Evolutionary conservation across 2,888 invertebrate species (phyloP).

Genomic region (Eupithecia abbreviata): DNA sequence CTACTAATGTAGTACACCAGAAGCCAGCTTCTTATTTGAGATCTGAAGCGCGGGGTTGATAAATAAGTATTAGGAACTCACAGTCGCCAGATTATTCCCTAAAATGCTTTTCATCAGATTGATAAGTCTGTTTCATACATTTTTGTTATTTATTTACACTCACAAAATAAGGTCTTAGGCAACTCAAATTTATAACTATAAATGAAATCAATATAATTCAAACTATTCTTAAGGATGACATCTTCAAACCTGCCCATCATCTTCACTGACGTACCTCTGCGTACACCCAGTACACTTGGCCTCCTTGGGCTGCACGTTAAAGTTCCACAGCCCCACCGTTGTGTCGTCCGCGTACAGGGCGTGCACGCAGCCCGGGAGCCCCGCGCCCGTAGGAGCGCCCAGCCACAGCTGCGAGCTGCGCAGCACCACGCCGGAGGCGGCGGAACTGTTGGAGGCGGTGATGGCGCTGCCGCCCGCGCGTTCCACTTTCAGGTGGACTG

Average conservation of each 20-base stretch:
- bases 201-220: not conserved
- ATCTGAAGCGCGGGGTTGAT: not conserved
- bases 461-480: slow-evolving; percentile 59
- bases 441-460: slow-evolving; percentile 60
- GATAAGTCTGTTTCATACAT: too few species aligned
- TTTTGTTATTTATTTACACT: too few species aligned
- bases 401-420: slow-evolving; percentile 66
- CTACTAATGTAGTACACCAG: not conserved
- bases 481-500: slow-evolving; percentile 87
- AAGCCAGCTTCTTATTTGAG: not conserved
- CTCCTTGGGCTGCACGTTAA: slow-evolving; percentile 85
- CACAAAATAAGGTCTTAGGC: too few species aligned
- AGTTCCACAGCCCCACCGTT: slow-evolving; percentile 95
- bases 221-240: not conserved
- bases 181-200: too few species aligned
- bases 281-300: slow-evolving; percentile 89
- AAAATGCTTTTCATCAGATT: not conserved
- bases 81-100: not conserved
- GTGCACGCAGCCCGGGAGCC: slow-evolving; percentile 90
- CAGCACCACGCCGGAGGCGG: slow-evolving; percentile 56
- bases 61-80: not conserved
- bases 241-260: not conserved
- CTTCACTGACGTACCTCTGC: slow-evolving; percentile 17
- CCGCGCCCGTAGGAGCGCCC: slow-evolving; percentile 62
- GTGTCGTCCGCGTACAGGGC: slow-evolving; percentile 90